These are phyloP conservation scores for Pachyseris speciosa DNA, from an alignment of 64 coral and sea anemone species.

Conservation along the genomic window DNA sequence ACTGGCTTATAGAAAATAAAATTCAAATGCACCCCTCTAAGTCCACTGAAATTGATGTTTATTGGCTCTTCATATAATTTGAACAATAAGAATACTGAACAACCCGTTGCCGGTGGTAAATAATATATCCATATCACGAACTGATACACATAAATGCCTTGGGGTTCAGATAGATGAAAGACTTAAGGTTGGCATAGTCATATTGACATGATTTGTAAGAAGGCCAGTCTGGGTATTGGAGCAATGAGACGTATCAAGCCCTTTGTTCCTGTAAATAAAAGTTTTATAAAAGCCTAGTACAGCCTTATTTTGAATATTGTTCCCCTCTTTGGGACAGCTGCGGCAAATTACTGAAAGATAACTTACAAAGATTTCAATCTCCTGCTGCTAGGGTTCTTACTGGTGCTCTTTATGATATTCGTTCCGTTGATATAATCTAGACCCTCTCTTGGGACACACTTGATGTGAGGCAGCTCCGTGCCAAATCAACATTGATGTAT, in stretches of 20 bases:
- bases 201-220: conserved; percentile 19
- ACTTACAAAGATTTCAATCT: too few relatives aligned
- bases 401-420: too few relatives aligned
- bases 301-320: too few relatives aligned
- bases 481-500: too few relatives aligned
- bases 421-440: too few relatives aligned
- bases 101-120: neutral
- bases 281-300: conserved; percentile 1
- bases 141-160: neutral
- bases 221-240: conserved; percentile 1
- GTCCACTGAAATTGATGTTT: conserved; percentile 38
- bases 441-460: too few relatives aligned
- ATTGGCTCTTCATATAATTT: conserved; percentile 18
- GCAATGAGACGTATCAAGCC: conserved; percentile 21
- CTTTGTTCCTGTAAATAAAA: neutral
- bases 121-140: neutral
- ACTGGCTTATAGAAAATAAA: conserved; percentile 40
- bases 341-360: too few relatives aligned
- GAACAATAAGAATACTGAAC: neutral
- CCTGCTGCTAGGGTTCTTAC: too few relatives aligned
- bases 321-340: too few relatives aligned
- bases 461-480: too few relatives aligned
- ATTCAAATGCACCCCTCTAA: conserved; percentile 31
- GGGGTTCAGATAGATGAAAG: conserved; percentile 31
- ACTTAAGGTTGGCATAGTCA: conserved; percentile 22